phyloP scores from a whole-genome alignment of 2,888 invertebrate species.

The Netelia virgata region DNA sequence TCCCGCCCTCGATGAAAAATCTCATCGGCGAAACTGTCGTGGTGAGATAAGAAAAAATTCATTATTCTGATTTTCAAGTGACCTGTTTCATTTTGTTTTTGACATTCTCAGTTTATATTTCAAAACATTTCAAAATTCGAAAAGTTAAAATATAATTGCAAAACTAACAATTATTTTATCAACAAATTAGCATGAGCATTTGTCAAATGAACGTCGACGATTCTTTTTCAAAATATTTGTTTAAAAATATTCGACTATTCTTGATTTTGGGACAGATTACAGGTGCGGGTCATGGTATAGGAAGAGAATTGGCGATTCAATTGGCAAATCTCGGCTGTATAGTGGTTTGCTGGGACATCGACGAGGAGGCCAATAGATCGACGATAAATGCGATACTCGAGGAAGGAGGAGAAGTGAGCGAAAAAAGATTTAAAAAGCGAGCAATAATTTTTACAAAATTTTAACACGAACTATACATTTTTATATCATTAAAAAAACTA shows the following conservation, averaged over 20 bases:
- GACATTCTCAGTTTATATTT: background rate
- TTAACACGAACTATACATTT: too few relatives aligned
- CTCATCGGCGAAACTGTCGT: constrained; percentile 85
- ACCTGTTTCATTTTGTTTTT: background rate
- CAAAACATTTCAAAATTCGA: background rate
- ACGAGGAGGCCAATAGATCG: constrained; percentile 74
- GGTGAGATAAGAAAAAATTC: constrained; percentile 73
- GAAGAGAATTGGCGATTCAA: constrained; percentile 79
- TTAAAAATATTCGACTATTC: too few relatives aligned
- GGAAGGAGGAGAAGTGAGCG: constrained; percentile 78
- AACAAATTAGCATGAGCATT: background rate
- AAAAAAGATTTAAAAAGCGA: background rate
- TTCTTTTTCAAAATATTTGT: background rate
- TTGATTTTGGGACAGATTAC: constrained; percentile 74
- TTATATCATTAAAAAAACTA: constrained; percentile 52
- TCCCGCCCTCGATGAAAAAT: constrained; percentile 84
- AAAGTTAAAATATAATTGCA: background rate
- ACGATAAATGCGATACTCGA: constrained; percentile 76
- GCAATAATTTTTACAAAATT: background rate
- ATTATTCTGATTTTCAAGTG: background rate
- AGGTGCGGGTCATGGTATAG: constrained; percentile 80
- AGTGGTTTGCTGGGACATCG: constrained; percentile 79
- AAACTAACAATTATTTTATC: background rate
- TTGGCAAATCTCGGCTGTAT: constrained; percentile 77
- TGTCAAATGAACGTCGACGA: background rate